Evolutionary conservation across 2,888 invertebrate species (phyloP), one percentile per base, ranked within the genome.

Genomic region (Hirtodrosophila confusa): DNA sequence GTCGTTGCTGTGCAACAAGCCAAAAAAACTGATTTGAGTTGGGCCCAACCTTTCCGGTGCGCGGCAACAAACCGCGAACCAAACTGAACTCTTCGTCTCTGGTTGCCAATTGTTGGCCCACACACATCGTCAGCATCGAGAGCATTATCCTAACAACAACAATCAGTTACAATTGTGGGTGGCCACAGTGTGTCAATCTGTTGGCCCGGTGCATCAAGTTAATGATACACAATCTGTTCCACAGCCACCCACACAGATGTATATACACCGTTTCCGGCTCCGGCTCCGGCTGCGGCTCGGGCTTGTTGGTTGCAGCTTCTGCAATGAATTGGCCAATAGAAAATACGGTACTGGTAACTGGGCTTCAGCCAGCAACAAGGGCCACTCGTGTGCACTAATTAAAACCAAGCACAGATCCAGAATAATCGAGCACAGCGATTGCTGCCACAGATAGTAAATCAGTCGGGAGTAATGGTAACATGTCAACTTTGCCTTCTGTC

Each of bases 291-390:
- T 37, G 24, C 43, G 9, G 37, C 2, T 17, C 17, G 17, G 17
- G 17, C 33, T 53, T 50, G 66, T 43, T 70, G 17, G 56, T 76
- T 83, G 74, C 77, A 75, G 78, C 74, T 79, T 74, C 88, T 89
- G 89, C 73, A 80, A 78, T 87, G 75, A 89, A 90, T 90, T 89
- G 89, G 85, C 80, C 77, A 84, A 88, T 88, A 78, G 79, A 76
- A 83, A 80, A 69, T 77, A 77, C 69, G 65, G 54, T 54, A 12
- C 58, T 39, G 56, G 35, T 33, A 58, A 44, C 56, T 39, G 56
- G 12, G 43, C 60, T 50, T 43, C 31, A 45, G 31, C 41, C 56
- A 55, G 75, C 33, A 43, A 40, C 55, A 49, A 48, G 67, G 9
- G 41, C 49, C 68, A 69, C 67, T 76, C 74, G 73, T 82, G 75